Evolutionary conservation across 2,113 vertebrate genomes (phyloP).

Genomic region (Phasianus colchicus): DNA sequence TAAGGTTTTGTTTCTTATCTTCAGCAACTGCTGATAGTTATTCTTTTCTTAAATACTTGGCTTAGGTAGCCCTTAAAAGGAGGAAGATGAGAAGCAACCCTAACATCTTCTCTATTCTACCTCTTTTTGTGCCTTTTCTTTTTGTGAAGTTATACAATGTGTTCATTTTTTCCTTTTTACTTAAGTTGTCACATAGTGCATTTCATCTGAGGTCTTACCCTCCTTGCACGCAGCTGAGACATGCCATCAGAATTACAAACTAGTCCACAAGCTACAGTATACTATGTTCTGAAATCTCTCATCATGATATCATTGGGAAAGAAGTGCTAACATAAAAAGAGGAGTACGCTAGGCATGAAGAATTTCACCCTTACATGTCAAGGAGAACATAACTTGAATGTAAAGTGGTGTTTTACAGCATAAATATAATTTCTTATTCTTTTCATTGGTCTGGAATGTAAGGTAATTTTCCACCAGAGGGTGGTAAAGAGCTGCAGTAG

Average conservation of each 20-base stretch:
- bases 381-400: not conserved
- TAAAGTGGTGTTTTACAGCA: not conserved
- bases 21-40: not conserved
- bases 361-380: not conserved
- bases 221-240: not conserved
- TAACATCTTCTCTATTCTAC: not conserved
- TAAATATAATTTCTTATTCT: not conserved
- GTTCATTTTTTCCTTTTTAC: not conserved
- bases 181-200: not conserved
- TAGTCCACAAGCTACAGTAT: not conserved
- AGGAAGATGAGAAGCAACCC: not conserved
- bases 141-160: not conserved
- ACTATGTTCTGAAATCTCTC: not conserved
- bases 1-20: not conserved
- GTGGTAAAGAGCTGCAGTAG: conserved; percentile 52
- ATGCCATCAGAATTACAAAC: not conserved
- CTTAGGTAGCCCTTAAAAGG: not conserved
- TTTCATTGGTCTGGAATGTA: not conserved
- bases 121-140: not conserved
- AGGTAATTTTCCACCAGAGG: conserved; percentile 52
- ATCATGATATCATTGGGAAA: not conserved
- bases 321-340: not conserved
- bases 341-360: rapidly evolving
- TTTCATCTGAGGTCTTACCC: not conserved
- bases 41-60: not conserved